Conservation (phyloP, 2,113 vertebrate species). For the Marmota monax region DNA sequence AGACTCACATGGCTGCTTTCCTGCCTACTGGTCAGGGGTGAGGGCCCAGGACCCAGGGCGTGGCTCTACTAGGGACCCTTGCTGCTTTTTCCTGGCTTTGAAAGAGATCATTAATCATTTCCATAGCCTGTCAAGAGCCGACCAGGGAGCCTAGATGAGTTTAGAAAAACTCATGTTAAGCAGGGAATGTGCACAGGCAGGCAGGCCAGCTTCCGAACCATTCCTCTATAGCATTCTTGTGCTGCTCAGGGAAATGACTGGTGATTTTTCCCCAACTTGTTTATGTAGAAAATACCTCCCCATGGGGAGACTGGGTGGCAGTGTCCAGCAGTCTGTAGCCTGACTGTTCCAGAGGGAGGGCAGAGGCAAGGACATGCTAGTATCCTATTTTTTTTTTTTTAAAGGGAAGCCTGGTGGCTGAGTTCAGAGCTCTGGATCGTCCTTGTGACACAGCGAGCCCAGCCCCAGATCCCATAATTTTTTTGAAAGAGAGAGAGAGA, state of each 20-base stretch:
- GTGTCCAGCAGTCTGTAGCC: neutral
- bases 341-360: neutral
- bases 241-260: neutral
- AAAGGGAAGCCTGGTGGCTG: too few species aligned
- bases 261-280: neutral
- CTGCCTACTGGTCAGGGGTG: neutral
- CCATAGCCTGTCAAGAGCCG: neutral
- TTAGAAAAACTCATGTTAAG: neutral
- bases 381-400: too few species aligned
- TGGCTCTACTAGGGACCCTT: constrained; percentile 44
- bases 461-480: too few species aligned
- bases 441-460: too few species aligned
- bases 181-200: neutral
- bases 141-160: neutral
- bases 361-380: neutral
- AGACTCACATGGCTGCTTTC: neutral
- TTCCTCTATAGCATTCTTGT: neutral
- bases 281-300: neutral
- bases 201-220: neutral
- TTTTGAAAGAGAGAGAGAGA: too few species aligned
- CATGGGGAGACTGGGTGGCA: neutral
- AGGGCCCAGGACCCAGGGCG: constrained; percentile 6
- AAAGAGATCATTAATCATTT: constrained; percentile 60
- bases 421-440: too few species aligned
- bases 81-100: constrained; percentile 63